phyloP scores from a whole-genome alignment of 2,797 vertebrate species.

The Todus mexicanus region DNA sequence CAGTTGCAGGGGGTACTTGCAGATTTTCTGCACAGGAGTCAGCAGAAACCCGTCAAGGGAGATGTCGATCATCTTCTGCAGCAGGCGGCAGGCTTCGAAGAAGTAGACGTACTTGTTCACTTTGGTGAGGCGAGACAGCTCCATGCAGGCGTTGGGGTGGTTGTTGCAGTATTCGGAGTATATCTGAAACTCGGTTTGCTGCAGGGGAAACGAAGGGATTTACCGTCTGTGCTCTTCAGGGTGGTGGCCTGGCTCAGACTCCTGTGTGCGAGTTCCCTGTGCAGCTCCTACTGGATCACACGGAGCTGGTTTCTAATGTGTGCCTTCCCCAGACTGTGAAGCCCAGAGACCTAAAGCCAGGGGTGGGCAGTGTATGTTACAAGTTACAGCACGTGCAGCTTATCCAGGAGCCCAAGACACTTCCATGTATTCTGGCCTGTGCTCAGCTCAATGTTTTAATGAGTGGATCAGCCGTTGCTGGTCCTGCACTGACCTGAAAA shows the following conservation, averaged over 20 bases:
- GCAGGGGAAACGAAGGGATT: not conserved
- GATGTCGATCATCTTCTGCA: constrained; percentile 97
- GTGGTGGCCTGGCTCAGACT: not conserved
- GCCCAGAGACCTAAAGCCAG: accelerated
- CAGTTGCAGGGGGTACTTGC: constrained; percentile 94
- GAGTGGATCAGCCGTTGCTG: not conserved
- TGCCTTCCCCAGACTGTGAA: not conserved
- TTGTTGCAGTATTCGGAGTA: constrained; percentile 99
- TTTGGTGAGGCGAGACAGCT: constrained; percentile 90
- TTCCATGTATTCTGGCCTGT: not conserved
- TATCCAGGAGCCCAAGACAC: not conserved
- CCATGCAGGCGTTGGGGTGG: constrained; percentile 91
- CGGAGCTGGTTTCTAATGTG: not conserved
- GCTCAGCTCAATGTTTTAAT: not conserved
- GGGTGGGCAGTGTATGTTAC: not conserved
- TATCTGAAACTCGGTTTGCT: constrained; percentile 98
- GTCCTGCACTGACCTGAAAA: not conserved
- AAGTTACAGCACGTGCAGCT: not conserved
- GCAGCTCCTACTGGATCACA: not conserved
- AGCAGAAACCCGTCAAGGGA: constrained; percentile 94
- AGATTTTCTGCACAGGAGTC: constrained; percentile 97
- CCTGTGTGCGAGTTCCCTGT: accelerated
- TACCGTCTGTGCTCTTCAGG: accelerated
- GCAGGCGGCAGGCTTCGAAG: constrained; percentile 93
- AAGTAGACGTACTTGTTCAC: constrained; percentile 95